A percentile compares a stretch with the other conserved stretches of the same genome.
Conservation (phyloP, 2,113 vertebrate species). For the Dascyllus trimaculatus region DNA sequence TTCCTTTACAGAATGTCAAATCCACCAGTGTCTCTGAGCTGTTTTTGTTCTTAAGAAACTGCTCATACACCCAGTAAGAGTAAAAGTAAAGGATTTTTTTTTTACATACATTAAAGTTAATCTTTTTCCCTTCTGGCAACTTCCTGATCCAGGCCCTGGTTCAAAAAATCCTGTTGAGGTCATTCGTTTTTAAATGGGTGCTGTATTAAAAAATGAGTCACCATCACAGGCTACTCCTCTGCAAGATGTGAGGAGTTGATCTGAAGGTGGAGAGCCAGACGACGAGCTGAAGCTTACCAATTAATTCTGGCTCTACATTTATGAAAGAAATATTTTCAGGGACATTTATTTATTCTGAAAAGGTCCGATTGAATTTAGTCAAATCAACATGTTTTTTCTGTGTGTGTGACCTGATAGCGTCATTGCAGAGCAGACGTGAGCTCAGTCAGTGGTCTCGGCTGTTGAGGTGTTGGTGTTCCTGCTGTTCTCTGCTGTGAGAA, state of each 20-base stretch:
- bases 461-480: slow-evolving; percentile 26
- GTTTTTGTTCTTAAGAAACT: too few species aligned
- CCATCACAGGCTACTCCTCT: neutral
- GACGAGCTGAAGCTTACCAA: too few species aligned
- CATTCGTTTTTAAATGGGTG: too few species aligned
- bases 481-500: slow-evolving; percentile 57
- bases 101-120: too few species aligned
- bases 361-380: neutral
- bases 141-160: neutral
- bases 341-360: neutral
- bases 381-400: neutral
- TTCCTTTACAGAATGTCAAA: too few species aligned
- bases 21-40: too few species aligned
- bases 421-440: slow-evolving; percentile 44
- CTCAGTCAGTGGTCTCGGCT: slow-evolving; percentile 27
- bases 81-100: too few species aligned
- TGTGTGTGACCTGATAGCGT: slow-evolving; percentile 11
- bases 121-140: neutral
- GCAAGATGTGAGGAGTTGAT: neutral
- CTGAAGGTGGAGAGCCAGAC: neutral
- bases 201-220: neutral
- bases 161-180: neutral
- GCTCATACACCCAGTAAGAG: too few species aligned
- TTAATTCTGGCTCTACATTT: too few species aligned
- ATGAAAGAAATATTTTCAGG: neutral